These are phyloP conservation scores for Calypte anna DNA, from an alignment of 2,113 vertebrate genomes.

Conservation along the genomic window DNA sequence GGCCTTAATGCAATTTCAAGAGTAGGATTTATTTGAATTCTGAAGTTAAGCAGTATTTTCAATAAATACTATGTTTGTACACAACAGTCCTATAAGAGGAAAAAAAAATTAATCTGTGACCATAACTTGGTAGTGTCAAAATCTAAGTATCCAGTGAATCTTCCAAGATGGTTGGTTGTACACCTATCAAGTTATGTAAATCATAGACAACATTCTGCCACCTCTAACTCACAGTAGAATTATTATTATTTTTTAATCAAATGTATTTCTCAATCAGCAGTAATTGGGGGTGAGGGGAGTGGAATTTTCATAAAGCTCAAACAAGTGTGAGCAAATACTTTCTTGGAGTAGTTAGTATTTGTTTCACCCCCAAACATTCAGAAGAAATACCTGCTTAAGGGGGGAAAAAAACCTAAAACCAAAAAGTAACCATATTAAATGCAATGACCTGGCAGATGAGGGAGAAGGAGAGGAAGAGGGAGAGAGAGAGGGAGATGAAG, in stretches of 20 bases:
- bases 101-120: not conserved
- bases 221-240: not conserved
- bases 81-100: not conserved
- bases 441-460: not conserved
- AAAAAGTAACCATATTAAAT: not conserved
- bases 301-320: not conserved
- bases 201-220: not conserved
- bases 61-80: not conserved
- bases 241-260: not conserved
- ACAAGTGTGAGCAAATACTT: not conserved
- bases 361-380: not conserved
- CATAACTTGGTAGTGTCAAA: not conserved
- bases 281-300: not conserved
- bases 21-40: not conserved
- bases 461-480: too few species aligned
- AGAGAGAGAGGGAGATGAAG: too few species aligned
- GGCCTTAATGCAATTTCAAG: not conserved
- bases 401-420: too few species aligned
- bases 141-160: not conserved
- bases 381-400: not conserved
- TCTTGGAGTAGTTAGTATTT: not conserved
- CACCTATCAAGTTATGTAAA: not conserved
- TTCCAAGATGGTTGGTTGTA: not conserved
- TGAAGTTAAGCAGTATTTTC: not conserved
- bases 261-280: not conserved